Conservation (phyloP, 2,888 invertebrate species). For the Polietes domitor region DNA sequence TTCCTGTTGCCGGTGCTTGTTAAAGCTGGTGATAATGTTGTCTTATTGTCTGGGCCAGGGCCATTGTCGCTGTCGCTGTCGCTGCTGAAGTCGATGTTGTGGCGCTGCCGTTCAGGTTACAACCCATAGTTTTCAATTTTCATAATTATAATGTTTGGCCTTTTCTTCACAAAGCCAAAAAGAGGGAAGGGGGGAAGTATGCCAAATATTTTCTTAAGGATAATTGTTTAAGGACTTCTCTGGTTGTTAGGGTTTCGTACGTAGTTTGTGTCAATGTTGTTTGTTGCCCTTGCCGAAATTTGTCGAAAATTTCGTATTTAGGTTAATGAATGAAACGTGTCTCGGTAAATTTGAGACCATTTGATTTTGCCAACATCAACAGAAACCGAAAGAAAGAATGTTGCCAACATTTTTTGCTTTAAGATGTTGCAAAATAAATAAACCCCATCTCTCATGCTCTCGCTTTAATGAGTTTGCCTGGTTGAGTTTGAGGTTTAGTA, state of each 20-base stretch:
- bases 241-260: not conserved
- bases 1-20: conserved; percentile 32
- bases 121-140: conserved; percentile 50
- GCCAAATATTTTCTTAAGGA: conserved; percentile 29
- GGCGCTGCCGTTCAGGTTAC: conserved; percentile 46
- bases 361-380: not conserved
- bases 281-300: too few species aligned
- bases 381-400: not conserved
- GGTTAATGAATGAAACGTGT: conserved; percentile 53
- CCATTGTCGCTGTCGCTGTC: not conserved
- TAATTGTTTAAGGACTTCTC: conserved; percentile 7
- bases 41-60: too few species aligned
- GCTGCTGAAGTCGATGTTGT: too few species aligned
- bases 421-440: too few species aligned
- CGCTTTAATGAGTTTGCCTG: too few species aligned
- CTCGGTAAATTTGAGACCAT: not conserved
- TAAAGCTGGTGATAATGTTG: conserved; percentile 41
- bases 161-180: not conserved
- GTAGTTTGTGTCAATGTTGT: not conserved
- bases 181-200: not conserved
- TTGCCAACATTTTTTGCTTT: too few species aligned
- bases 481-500: too few species aligned
- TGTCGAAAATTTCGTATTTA: conserved; percentile 13
- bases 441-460: too few species aligned
- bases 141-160: conserved; percentile 50